phyloP scores from a whole-genome alignment of 2,113 vertebrate genomes.

The Sinocyclocheilus grahami region DNA sequence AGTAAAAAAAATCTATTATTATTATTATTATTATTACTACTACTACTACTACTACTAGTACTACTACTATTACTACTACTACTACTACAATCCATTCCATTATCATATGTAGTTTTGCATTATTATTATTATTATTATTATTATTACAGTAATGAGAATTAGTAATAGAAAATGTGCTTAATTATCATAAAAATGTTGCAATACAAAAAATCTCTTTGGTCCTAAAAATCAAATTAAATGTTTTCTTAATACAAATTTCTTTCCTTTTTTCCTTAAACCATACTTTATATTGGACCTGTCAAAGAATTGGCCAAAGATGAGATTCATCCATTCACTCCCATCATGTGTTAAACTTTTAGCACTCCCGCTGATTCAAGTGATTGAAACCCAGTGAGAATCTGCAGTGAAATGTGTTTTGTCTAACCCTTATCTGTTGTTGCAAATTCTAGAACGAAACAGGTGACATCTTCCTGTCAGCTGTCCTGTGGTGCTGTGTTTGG shows the following conservation, averaged over 20 bases:
- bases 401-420: not conserved
- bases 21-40: too few species aligned
- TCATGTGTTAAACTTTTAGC: too few species aligned
- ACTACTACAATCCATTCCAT: too few species aligned
- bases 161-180: not conserved
- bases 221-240: too few species aligned
- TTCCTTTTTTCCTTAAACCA: too few species aligned
- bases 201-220: not conserved
- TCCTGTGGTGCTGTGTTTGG: not conserved
- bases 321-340: not conserved
- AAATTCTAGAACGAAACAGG: not conserved
- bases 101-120: too few species aligned
- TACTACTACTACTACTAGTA: too few species aligned
- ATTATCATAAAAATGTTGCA: not conserved
- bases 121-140: too few species aligned
- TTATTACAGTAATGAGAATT: not conserved
- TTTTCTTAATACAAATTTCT: not conserved
- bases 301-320: too few species aligned
- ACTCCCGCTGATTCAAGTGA: not conserved
- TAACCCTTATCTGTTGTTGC: not conserved
- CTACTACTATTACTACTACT: too few species aligned
- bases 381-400: not conserved
- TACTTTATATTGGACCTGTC: too few species aligned
- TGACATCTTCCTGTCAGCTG: conserved; percentile 16
- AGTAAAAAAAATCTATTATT: not conserved